These are phyloP conservation scores for Leptodirus hochenwartii DNA, from an alignment of 2,888 invertebrate genomes.

Conservation along the genomic window DNA sequence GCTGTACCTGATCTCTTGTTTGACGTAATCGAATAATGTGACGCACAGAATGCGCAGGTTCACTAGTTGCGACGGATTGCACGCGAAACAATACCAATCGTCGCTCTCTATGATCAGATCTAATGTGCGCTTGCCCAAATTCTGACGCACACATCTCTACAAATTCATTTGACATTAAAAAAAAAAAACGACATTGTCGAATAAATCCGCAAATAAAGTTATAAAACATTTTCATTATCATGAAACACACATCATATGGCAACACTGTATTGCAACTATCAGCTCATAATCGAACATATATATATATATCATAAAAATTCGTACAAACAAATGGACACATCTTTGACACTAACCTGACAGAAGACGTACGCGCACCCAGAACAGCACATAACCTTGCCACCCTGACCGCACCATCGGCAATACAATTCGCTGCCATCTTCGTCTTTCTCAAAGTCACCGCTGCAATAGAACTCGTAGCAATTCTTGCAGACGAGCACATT, in stretches of 20 bases:
- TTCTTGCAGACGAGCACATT: constrained; percentile 51
- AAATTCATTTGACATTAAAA: constrained; percentile 19
- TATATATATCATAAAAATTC: constrained; percentile 1
- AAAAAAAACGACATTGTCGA: background rate
- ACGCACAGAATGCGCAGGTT: constrained; percentile 49
- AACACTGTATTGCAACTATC: constrained; percentile 3
- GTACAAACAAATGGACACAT: constrained; percentile 1
- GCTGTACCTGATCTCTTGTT: constrained; percentile 37
- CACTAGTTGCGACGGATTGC: constrained; percentile 46
- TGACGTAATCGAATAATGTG: constrained; percentile 50
- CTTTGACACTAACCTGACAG: constrained; percentile 35
- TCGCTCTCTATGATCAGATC: constrained; percentile 57
- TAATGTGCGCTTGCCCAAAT: constrained; percentile 45
- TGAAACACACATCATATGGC: too few species aligned
- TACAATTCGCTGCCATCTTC: constrained; percentile 70
- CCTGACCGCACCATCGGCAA: constrained; percentile 72
- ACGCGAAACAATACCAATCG: constrained; percentile 66
- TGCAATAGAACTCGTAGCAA: constrained; percentile 61
- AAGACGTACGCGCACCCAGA: constrained; percentile 56
- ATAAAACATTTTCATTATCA: constrained; percentile 19
- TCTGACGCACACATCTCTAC: constrained; percentile 56
- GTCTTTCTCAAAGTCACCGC: constrained; percentile 66
- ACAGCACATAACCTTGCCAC: constrained; percentile 51
- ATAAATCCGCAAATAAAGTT: background rate
- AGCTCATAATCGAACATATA: background rate